These are phyloP conservation scores for Hydropsyche tenuis DNA, from an alignment of 1,140 invertebrate genomes.

Conservation along the genomic window DNA sequence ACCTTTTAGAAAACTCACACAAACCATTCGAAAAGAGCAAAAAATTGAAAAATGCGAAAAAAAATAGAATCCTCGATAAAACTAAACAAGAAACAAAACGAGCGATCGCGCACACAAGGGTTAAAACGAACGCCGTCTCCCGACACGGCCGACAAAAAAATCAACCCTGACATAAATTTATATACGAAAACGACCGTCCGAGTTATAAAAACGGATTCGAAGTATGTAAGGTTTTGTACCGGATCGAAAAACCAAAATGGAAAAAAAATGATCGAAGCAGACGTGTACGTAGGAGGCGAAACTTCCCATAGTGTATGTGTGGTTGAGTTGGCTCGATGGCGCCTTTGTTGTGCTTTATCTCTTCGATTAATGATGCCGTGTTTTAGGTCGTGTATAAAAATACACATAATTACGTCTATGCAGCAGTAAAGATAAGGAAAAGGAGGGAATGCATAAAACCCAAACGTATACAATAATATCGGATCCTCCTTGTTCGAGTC, in stretches of 20 bases:
- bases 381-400: conserved; percentile 49
- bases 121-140: too few relatives aligned
- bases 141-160: too few relatives aligned
- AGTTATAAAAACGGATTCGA: too few relatives aligned
- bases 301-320: neutral
- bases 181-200: too few relatives aligned
- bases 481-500: neutral
- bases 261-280: conserved; percentile 2
- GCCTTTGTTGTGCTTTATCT: conserved; percentile 48
- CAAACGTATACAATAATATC: neutral
- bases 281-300: conserved; percentile 35
- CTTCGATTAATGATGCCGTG: conserved; percentile 50
- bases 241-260: neutral
- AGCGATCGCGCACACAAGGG: too few relatives aligned
- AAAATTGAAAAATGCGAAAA: too few relatives aligned
- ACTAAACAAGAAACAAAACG: too few relatives aligned
- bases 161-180: too few relatives aligned
- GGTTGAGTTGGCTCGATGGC: conserved; percentile 26
- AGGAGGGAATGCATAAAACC: conserved; percentile 42
- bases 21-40: too few relatives aligned
- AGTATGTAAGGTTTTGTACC: neutral
- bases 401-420: conserved; percentile 50
- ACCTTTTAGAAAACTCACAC: too few relatives aligned
- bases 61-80: too few relatives aligned
- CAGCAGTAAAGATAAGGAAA: conserved; percentile 48